A percentile compares a stretch with the other conserved stretches of the same genome.
Evolutionary conservation across 2,113 vertebrate genomes (phyloP).

Genomic region (Centropristis striata): DNA sequence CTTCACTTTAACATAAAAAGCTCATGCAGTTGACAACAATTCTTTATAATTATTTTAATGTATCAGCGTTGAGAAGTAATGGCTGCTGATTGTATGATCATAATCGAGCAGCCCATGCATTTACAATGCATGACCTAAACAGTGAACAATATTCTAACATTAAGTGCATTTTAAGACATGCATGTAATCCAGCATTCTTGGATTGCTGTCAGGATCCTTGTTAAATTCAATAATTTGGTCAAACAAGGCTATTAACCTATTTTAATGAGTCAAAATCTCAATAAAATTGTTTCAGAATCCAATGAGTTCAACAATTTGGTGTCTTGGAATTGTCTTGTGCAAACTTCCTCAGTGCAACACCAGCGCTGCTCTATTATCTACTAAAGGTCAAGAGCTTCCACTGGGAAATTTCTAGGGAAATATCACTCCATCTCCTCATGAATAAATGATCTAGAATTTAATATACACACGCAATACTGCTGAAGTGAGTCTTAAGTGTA

Average conservation of each 20-base stretch:
- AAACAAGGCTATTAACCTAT: neutral
- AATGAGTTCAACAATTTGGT: neutral
- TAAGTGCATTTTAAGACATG: neutral
- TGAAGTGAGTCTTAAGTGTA: conserved; percentile 28
- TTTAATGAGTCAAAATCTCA: neutral
- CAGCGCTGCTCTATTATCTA: conserved; percentile 20
- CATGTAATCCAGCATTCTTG: neutral
- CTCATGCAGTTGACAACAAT: neutral
- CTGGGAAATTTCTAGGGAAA: conserved; percentile 59
- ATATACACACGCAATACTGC: conserved; percentile 15
- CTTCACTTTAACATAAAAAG: neutral
- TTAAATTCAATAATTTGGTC: neutral
- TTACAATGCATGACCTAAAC: neutral
- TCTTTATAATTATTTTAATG: too few relatives aligned
- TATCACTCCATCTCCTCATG: conserved; percentile 33
- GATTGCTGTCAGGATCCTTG: neutral
- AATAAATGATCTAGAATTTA: conserved; percentile 47
- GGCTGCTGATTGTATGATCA: neutral
- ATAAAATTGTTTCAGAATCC: conserved; percentile 5
- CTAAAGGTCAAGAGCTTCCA: conserved; percentile 58
- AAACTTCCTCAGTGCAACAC: conserved; percentile 25
- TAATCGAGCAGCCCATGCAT: neutral
- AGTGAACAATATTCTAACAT: neutral
- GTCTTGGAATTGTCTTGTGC: neutral
- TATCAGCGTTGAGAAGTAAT: neutral